Conservation (phyloP, 2,797 vertebrate species). For the Falco cherrug region DNA sequence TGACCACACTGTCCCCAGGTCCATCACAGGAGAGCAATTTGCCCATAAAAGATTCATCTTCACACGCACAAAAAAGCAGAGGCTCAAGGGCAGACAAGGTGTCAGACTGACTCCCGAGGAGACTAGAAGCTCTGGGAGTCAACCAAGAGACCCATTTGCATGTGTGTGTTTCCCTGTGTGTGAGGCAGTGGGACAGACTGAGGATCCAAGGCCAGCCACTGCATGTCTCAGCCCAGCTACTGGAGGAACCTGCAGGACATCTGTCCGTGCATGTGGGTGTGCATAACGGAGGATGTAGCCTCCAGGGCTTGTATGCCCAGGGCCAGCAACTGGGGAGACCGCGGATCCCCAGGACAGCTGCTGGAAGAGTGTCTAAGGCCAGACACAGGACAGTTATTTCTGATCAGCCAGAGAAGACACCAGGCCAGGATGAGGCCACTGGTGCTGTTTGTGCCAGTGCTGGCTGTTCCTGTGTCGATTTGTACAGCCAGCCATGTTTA, state of each 20-base stretch:
- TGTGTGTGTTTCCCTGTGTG: fast-evolving
- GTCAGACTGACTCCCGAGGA: background rate
- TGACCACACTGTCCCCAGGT: background rate
- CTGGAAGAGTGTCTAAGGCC: background rate
- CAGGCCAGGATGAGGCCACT: background rate
- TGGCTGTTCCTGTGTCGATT: background rate
- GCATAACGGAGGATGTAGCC: background rate
- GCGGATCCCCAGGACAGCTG: background rate
- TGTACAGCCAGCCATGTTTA: too few species aligned
- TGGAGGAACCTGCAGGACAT: background rate
- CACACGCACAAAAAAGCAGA: background rate
- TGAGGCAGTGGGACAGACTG: background rate
- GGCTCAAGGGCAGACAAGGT: background rate
- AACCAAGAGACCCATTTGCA: fast-evolving
- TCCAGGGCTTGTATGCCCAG: background rate
- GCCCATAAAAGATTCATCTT: background rate
- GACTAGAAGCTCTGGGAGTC: background rate
- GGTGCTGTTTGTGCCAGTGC: too few species aligned
- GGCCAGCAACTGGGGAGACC: background rate
- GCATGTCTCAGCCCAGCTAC: background rate
- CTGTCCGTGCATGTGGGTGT: background rate
- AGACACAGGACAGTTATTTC: background rate
- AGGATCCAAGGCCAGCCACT: background rate
- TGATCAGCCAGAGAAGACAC: background rate
- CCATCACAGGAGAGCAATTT: background rate